Conservation (phyloP, 2,113 vertebrate species). For the Gavialis gangeticus region DNA sequence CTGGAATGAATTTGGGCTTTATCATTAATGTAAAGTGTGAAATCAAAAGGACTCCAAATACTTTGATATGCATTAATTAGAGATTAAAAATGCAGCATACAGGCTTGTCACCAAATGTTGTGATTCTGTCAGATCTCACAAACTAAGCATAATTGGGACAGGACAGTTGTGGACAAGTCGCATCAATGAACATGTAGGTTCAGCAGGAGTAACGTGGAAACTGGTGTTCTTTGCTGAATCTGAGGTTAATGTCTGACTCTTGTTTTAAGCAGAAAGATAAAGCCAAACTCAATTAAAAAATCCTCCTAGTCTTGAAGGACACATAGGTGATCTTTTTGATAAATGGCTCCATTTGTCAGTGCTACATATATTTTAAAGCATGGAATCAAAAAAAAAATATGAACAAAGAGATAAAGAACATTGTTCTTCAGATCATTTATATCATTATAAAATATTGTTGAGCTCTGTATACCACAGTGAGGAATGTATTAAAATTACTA, state of each 20-base stretch:
- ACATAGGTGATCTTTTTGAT: background rate
- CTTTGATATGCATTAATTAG: conserved; percentile 65
- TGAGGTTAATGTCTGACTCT: background rate
- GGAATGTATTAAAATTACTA: background rate
- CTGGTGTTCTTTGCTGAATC: background rate
- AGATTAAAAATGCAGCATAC: conserved; percentile 3
- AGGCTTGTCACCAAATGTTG: conserved; percentile 35
- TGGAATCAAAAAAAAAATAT: background rate
- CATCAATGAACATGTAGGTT: conserved; percentile 19
- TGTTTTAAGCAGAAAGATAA: background rate
- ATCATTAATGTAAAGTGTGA: conserved; percentile 11
- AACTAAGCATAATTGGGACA: conserved; percentile 29
- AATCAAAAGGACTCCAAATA: conserved; percentile 58
- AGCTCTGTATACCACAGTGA: background rate
- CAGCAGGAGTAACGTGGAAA: background rate
- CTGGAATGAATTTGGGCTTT: conserved; percentile 12
- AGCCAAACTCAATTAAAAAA: background rate
- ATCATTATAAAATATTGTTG: background rate
- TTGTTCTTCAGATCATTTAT: background rate
- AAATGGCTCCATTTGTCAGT: background rate
- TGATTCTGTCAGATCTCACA: conserved; percentile 64
- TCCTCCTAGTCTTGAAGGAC: background rate
- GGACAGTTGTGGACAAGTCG: background rate
- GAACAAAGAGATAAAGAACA: background rate
- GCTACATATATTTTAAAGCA: background rate